These are phyloP conservation scores for Andricus curvator DNA, from an alignment of 2,888 invertebrate genomes.

Conservation along the genomic window DNA sequence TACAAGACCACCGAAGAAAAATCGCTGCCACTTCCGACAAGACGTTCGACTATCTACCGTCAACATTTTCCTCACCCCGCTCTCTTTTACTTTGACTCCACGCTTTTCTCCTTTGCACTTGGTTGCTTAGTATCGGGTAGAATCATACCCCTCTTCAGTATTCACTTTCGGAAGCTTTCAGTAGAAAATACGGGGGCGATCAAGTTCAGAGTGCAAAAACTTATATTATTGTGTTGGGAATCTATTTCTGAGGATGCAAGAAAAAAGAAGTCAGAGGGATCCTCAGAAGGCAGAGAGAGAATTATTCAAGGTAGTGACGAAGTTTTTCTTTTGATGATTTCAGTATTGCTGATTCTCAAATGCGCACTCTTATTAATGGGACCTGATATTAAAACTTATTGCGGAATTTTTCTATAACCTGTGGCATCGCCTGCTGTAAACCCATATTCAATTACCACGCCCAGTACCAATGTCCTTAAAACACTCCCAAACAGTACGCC, in stretches of 20 bases:
- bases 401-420: too few relatives aligned
- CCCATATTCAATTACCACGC: too few relatives aligned
- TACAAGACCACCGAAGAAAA: constrained; percentile 65
- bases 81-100: constrained; percentile 49
- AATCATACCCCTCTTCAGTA: constrained; percentile 1
- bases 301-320: background rate
- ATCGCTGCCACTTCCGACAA: constrained; percentile 65
- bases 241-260: background rate
- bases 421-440: too few relatives aligned
- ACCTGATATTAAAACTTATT: too few relatives aligned
- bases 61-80: constrained; percentile 48
- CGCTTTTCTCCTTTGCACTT: constrained; percentile 10
- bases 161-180: constrained; percentile 37
- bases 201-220: constrained; percentile 4
- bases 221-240: constrained; percentile 8
- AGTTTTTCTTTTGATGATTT: background rate
- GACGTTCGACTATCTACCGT: constrained; percentile 51
- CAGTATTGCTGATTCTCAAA: background rate
- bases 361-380: too few relatives aligned
- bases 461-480: too few relatives aligned
- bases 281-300: background rate
- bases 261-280: background rate
- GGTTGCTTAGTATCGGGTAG: constrained; percentile 6
- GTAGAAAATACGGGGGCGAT: background rate
- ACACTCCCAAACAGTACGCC: too few relatives aligned